Evolutionary conservation across 2,113 vertebrate genomes (phyloP), one percentile per base, ranked within the genome.

Genomic region (Tinamus guttatus): DNA sequence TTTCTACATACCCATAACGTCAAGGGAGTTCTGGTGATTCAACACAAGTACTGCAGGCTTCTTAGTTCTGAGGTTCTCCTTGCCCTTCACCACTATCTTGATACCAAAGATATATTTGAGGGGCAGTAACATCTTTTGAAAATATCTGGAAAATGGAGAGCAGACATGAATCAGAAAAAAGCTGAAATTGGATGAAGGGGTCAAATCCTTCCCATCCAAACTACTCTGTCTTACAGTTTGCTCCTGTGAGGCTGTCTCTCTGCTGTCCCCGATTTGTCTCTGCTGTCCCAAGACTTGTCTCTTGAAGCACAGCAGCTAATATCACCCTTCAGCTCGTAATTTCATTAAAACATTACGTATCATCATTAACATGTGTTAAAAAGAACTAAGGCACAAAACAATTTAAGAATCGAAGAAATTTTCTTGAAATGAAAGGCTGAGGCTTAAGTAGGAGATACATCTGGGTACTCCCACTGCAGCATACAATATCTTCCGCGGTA

Each of bases 21-120:
- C 98, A 24, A 98, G 96, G 27, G 98, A 98, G 49, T 96, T 98
- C 97, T 98, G 98, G 87, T 98, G 98, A 87, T 98, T 98, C 94
- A 98, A 80, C 65, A 98, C 97, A 6, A 98, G 85, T 4, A 98
- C 95, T 3, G 97, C 98, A 77, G 97, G 97, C 74, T 98, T 97
- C 11, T 96, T 97, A 11, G 94, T 95, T 74, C 91, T 97, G 91
- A 98, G 97, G 90, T 98, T 96, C 80, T 98, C 98, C 86, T 97
- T 95, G 79, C 98, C 98, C 43, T 97, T 98, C 79, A 98, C 97
- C 79, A 97, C 95, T 65, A 98, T 81, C 43, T 98, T 94, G 78
- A 98, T 85, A 25, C 98, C 98, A 9, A 98, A 97, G 68, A 98
- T 85, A 81, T 98, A 96, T 83, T 97, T 98, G 91, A 98, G 83